Base-by-base conservation (phyloP, 2,113 vertebrate species). In the Anguilla rostrata region DNA sequence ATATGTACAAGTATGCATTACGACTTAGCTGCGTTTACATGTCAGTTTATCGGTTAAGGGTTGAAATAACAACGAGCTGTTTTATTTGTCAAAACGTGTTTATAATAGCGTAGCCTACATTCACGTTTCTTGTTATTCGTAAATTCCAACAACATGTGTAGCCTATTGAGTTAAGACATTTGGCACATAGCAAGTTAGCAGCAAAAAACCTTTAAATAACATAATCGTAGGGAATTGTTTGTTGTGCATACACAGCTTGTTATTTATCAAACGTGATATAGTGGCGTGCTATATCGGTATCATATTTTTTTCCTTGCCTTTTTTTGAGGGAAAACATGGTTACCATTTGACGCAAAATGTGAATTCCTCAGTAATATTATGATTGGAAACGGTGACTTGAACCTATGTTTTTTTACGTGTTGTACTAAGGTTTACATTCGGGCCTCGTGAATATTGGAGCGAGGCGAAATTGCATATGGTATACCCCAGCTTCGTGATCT, bases 311-410 rank as follows among this genome's bases (percentile, higher is more conserved):
- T 9, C 34, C 11, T 5, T 66, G 18, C 3, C 3, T 66, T 66
- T 66, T 66, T 66, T 26, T 66, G 2, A 26, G 12, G 0, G 6
- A 75, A 75, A 75, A n/a, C 71, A n/a, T 26, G 22, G 71, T 75
- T 11, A n/a, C 5, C 71, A 82, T 91, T 87, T 93, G 90, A 91
- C 92, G 92, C 91, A 93, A 88, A 86, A 71, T 87, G 14, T 87
- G 63, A 84, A 87, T 81, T 85, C 39, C 87, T 57, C 89, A 84
- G 90, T 88, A 86, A 82, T 88, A 88, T 79, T 34, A 89, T 78
- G 84, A 56, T 75, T 81, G 2, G 75, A 84, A 78, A 78, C 49
- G 60, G 0, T 15, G 20, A 86, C 63, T 34, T 80, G 5, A 39
- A 63, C 53, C 40, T 41, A 49, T 57, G 34, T 83, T 82, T 46